phyloP scores from a whole-genome alignment of 1,140 invertebrate genomes.

The Tribolium madens region DNA sequence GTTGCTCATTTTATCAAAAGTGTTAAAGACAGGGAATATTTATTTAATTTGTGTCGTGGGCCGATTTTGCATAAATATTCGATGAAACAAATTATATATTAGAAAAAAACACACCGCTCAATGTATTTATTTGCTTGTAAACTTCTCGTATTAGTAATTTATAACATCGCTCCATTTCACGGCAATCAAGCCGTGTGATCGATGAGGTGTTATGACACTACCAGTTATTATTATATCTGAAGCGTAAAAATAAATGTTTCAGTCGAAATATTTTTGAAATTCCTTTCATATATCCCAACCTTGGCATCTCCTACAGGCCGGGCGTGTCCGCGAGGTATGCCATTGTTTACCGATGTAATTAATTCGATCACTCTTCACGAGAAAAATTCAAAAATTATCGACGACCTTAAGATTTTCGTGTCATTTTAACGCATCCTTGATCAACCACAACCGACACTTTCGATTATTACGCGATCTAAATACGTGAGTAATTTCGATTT shows the following conservation, averaged over 20 bases:
- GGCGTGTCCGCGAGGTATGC: constrained; percentile 40
- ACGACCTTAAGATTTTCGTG: constrained; percentile 1
- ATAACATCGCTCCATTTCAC: not conserved
- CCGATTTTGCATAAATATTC: too few relatives aligned
- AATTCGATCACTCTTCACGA: constrained; percentile 4
- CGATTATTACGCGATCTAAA: constrained; percentile 4
- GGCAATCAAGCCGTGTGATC: not conserved
- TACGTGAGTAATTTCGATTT: constrained; percentile 9
- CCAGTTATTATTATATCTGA: not conserved
- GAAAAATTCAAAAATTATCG: not conserved
- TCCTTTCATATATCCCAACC: constrained; percentile 43
- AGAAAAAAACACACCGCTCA: not conserved
- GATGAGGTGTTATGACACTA: not conserved
- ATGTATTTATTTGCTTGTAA: not conserved
- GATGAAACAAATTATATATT: not conserved
- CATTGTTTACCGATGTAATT: constrained; percentile 41
- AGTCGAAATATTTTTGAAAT: constrained; percentile 32
- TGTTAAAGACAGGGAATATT: too few relatives aligned
- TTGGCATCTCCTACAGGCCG: constrained; percentile 44
- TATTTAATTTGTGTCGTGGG: too few relatives aligned
- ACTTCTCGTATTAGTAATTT: not conserved
- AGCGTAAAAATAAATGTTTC: constrained; percentile 19
- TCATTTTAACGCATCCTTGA: constrained; percentile 21
- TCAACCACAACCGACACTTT: constrained; percentile 9
- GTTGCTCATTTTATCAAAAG: too few relatives aligned